These are phyloP conservation scores for Ganaspis sp. DNA, from an alignment of 1,140 invertebrate species.

Conservation along the genomic window DNA sequence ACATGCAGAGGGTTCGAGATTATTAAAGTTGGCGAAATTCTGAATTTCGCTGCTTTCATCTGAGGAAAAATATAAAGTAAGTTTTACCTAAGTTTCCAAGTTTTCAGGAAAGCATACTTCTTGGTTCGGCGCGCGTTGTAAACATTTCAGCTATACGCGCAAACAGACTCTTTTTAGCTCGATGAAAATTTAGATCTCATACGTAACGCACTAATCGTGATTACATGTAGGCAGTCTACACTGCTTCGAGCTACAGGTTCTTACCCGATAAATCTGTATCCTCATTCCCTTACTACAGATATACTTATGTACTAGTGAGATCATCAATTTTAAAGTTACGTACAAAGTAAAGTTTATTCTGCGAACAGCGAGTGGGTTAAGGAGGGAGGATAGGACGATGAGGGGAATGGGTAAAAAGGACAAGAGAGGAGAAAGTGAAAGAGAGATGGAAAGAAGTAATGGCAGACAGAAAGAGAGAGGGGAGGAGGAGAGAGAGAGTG, in stretches of 20 bases:
- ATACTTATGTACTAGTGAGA: conserved; percentile 49
- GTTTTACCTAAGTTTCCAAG: not conserved
- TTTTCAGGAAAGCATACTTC: not conserved
- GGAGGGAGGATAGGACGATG: conserved; percentile 10
- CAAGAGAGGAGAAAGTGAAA: not conserved
- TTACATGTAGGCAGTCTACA: conserved; percentile 6
- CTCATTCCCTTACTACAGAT: conserved; percentile 28
- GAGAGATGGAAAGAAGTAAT: not conserved
- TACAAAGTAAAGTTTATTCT: conserved; percentile 63
- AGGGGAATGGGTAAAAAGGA: not conserved
- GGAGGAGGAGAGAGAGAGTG: not conserved
- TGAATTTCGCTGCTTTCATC: not conserved
- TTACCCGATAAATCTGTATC: conserved; percentile 19
- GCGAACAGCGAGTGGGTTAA: conserved; percentile 36
- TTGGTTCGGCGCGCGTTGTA: conserved; percentile 4
- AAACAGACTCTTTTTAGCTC: not conserved
- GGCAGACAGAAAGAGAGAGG: not conserved
- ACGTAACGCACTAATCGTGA: conserved; percentile 28
- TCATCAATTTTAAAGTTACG: conserved; percentile 68
- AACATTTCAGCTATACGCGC: not conserved
- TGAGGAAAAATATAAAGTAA: not conserved
- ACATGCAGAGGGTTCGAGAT: not conserved
- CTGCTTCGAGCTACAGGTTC: conserved; percentile 15
- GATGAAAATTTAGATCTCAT: conserved; percentile 23
- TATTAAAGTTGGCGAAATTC: not conserved